These are phyloP conservation scores for Dendrophyllia cribrosa DNA, from an alignment of 64 coral and sea anemone genomes.

Conservation along the genomic window DNA sequence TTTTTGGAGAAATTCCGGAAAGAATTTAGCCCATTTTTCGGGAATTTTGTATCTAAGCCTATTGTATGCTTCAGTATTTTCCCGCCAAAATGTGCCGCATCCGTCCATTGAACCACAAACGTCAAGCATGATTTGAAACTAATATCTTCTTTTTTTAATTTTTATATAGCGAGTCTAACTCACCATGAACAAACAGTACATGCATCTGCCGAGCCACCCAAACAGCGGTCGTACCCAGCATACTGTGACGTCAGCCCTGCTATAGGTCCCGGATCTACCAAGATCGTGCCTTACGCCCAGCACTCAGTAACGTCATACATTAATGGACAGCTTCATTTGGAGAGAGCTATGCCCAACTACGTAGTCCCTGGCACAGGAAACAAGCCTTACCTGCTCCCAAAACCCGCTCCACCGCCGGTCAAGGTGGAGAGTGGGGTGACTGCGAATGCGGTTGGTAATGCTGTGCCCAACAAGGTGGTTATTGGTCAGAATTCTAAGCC, in stretches of 20 bases:
- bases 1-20: no score
- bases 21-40: no score
- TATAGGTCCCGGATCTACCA: conserved; percentile 89
- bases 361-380: conserved; percentile 2
- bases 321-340: conserved; percentile 76
- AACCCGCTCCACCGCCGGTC: conserved; percentile 30
- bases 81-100: no score
- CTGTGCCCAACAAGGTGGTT: conserved; percentile 45
- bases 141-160: not conserved
- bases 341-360: conserved; percentile 68
- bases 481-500: conserved; percentile 35
- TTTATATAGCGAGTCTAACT: conserved; percentile 86
- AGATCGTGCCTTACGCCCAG: conserved; percentile 97
- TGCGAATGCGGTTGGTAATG: conserved; percentile 26
- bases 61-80: no score
- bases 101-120: no score
- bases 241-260: conserved; percentile 98
- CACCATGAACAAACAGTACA: conserved; percentile 98
- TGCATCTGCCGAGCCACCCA: conserved; percentile 81
- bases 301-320: conserved; percentile 99
- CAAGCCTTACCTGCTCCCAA: conserved; percentile 88
- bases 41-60: no score
- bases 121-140: not conserved
- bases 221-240: conserved; percentile 94
- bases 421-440: conserved; percentile 21